These are phyloP conservation scores for Mallotus villosus DNA, from an alignment of 2,797 vertebrate genomes.

Conservation along the genomic window DNA sequence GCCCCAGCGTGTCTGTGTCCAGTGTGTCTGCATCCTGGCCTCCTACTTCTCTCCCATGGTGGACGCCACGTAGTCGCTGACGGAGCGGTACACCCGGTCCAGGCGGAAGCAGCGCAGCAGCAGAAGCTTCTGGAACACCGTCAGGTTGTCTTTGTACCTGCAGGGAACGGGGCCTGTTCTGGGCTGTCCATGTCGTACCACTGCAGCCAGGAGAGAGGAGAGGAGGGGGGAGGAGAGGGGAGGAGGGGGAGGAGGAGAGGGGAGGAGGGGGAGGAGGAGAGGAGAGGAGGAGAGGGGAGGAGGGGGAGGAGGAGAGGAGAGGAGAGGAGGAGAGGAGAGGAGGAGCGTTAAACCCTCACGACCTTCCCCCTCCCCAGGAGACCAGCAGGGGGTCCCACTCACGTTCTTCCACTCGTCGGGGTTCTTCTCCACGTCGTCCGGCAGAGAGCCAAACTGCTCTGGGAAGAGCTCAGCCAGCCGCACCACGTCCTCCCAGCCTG, in stretches of 20 bases:
- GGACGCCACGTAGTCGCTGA: slow-evolving; percentile 84
- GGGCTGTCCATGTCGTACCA: slow-evolving; percentile 90
- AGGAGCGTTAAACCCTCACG: too few relatives aligned
- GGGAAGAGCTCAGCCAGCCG: slow-evolving; percentile 84
- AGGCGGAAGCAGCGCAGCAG: slow-evolving; percentile 92
- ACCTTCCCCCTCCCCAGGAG: too few relatives aligned
- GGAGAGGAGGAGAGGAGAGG: too few relatives aligned
- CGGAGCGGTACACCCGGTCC: slow-evolving; percentile 89
- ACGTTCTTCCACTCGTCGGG: slow-evolving; percentile 84
- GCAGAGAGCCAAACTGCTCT: slow-evolving; percentile 79
- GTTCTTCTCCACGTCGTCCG: slow-evolving; percentile 82
- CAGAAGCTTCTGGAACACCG: slow-evolving; percentile 88
- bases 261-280: too few relatives aligned
- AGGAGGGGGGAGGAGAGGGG: not conserved
- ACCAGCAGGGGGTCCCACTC: slow-evolving; percentile 49
- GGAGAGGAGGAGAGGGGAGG: too few relatives aligned
- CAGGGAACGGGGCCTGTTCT: slow-evolving; percentile 83
- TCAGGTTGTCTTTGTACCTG: slow-evolving; percentile 77
- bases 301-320: too few relatives aligned
- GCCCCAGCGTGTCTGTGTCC: too few relatives aligned
- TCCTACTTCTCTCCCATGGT: slow-evolving; percentile 91
- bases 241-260: too few relatives aligned
- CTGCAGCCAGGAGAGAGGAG: slow-evolving; percentile 58
- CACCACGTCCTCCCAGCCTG: slow-evolving; percentile 95
- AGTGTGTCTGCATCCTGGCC: not conserved